A percentile compares a stretch with the other conserved stretches of the same genome.
Evolutionary conservation across 2,797 vertebrate species (phyloP).

Genomic region (Oreortyx pictus): DNA sequence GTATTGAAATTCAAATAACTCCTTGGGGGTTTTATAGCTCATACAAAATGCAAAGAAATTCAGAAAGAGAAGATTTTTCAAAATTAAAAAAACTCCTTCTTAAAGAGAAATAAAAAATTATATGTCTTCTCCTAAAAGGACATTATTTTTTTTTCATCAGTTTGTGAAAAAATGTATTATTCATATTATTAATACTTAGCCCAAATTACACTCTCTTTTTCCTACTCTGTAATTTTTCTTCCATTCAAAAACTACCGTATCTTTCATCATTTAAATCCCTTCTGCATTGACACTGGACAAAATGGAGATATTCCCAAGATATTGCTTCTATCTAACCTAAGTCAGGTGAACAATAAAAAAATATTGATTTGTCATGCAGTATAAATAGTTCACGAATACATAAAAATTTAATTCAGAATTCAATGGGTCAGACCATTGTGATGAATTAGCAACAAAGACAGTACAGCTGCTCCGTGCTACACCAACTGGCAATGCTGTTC

Average conservation of each 20-base stretch:
- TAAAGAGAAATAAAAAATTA: constrained; percentile 22
- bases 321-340: constrained; percentile 29
- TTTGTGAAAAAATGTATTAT: constrained; percentile 44
- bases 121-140: not conserved
- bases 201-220: constrained; percentile 11
- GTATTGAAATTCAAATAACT: constrained; percentile 68
- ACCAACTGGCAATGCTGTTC: not conserved
- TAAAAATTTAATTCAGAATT: constrained; percentile 40
- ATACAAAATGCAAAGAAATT: constrained; percentile 65
- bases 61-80: constrained; percentile 32
- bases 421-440: not conserved
- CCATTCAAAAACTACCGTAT: not conserved
- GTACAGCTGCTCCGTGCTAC: not conserved
- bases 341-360: constrained; percentile 33
- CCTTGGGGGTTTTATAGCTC: constrained; percentile 58
- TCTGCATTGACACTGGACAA: not conserved
- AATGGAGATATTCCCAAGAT: constrained; percentile 36
- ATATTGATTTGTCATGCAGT: constrained; percentile 29
- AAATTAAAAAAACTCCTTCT: constrained; percentile 59
- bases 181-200: constrained; percentile 5
- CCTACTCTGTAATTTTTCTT: constrained; percentile 18
- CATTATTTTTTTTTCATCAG: not conserved
- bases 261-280: constrained; percentile 6
- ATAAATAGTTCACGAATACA: not conserved
- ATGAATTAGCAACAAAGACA: constrained; percentile 32